These are phyloP conservation scores for Callocephalon fimbriatum DNA, from an alignment of 2,113 vertebrate species.

Conservation along the genomic window DNA sequence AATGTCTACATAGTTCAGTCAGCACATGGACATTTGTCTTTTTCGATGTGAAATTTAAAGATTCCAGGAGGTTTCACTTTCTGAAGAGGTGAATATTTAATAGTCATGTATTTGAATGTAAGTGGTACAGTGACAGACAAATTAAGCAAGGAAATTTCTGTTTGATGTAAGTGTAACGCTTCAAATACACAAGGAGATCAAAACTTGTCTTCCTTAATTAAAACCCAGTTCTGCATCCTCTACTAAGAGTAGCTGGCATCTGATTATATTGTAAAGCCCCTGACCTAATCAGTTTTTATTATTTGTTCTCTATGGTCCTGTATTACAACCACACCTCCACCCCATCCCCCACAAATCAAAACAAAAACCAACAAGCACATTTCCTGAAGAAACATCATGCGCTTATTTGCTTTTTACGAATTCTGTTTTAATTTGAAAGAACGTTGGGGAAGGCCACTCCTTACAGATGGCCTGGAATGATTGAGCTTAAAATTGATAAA, in stretches of 20 bases:
- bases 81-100: conserved; percentile 10
- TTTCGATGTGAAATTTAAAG: not conserved
- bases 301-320: not conserved
- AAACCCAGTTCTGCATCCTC: not conserved
- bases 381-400: not conserved
- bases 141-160: not conserved
- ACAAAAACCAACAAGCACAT: not conserved
- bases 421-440: not conserved
- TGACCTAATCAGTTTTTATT: not conserved
- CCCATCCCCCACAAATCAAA: not conserved
- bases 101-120: not conserved
- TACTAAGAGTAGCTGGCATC: not conserved
- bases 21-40: conserved; percentile 15
- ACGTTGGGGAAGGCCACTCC: not conserved
- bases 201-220: not conserved
- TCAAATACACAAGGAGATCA: not conserved
- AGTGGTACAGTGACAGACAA: not conserved
- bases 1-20: not conserved
- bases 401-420: not conserved
- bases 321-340: not conserved
- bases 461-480: not conserved
- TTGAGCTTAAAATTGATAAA: not conserved
- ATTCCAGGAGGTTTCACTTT: conserved; percentile 43
- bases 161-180: not conserved
- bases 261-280: not conserved